Evolutionary conservation across 2,113 vertebrate species (phyloP).

Genomic region (Vidua chalybeata): DNA sequence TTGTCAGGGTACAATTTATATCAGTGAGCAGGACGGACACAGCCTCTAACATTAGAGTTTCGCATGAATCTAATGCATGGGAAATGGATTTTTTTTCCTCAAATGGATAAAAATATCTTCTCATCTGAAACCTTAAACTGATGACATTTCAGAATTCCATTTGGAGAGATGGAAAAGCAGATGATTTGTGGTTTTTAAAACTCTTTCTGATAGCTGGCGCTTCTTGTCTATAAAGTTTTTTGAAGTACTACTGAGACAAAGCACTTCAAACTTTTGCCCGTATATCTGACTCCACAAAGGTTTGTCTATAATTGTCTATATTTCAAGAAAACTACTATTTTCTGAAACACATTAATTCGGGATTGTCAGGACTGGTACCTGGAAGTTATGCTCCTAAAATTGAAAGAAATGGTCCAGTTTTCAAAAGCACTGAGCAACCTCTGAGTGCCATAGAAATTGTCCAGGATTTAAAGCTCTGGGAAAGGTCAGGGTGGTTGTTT

Average conservation of each 20-base stretch:
- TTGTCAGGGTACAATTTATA: conserved; percentile 46
- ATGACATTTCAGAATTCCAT: conserved; percentile 54
- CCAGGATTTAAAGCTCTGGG: background rate
- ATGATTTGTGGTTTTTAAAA: conserved; percentile 25
- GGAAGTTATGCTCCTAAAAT: background rate
- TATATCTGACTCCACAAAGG: background rate
- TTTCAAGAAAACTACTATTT: background rate
- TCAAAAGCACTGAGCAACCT: background rate
- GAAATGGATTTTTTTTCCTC: conserved; percentile 53
- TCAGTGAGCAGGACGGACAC: conserved; percentile 9
- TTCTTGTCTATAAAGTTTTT: background rate
- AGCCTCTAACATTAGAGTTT: conserved; percentile 24
- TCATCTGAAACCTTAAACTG: conserved; percentile 47
- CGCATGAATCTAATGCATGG: conserved; percentile 15
- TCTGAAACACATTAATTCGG: background rate
- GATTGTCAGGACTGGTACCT: background rate
- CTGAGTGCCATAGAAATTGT: background rate
- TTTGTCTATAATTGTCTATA: background rate
- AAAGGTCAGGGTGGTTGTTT: conserved; percentile 8
- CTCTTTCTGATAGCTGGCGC: background rate
- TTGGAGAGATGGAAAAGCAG: conserved; percentile 32
- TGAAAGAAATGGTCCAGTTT: background rate
- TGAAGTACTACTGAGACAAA: background rate
- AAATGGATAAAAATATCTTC: conserved; percentile 50
- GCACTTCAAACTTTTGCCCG: background rate